Base-by-base conservation (phyloP, 2,113 vertebrate species). In the Illadopsis cleaveri region DNA sequence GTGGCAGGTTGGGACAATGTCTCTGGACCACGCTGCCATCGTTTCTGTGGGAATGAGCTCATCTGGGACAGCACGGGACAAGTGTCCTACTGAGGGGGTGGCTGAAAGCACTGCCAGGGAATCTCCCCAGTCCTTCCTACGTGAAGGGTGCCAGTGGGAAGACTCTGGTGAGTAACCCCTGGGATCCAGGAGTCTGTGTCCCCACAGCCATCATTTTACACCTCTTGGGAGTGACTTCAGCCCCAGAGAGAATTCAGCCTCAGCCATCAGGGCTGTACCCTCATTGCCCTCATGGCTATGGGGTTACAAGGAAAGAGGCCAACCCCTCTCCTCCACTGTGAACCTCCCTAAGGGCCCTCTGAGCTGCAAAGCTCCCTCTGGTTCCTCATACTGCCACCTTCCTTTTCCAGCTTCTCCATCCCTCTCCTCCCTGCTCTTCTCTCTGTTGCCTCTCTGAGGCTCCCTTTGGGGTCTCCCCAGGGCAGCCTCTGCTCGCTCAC, bases 271-370 rank as follows among this genome's bases (percentile, higher is more conserved):
- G 58, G 53, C 70, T 57, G 38, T 57, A 37, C 66, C 15, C 25
- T 72, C 40, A 28, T 6, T 75, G n/a, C 51, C 44, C 1, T 3
- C 45, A 70, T 40, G 66, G 50, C 38, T 48, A 14, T 0, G 0
- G 38, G 37, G 14, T 72, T 69, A 68, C 37, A 60, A 60, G 23
- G 24, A 42, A 57, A 66, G 35, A 69, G 44, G 33, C 50, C 62
- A 73, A 48, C 11, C 14, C 11, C 30, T 79, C 35, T 86, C 28
- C 25, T 89, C 16, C 17, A 3, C 69, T 73, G 23, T 23, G 44
- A 84, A 0, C 22, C n/a, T 51, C 14, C 37, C 22, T 48, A 58
- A 54, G n/a, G 42, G 53, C 31, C 5, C 8, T 28, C 28, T 51
- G 28, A 72, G 48, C 45, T 57, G 61, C 5, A 8, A 28, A 76